Evolutionary conservation across 2,888 invertebrate species (phyloP).

Genomic region (Calameuta filiformis): DNA sequence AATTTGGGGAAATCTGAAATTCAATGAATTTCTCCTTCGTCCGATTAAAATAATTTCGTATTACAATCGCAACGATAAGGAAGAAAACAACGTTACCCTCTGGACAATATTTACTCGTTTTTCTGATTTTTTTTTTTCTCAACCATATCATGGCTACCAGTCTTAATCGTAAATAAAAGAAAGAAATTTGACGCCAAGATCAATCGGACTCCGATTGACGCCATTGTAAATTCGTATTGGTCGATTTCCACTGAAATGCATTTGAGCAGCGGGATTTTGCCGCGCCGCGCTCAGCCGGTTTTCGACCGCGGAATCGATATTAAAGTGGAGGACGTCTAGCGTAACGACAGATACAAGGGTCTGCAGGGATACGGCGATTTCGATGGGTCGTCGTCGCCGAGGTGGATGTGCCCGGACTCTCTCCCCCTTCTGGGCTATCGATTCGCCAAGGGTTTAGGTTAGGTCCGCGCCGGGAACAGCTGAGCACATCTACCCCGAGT

Average conservation of each 20-base stretch:
- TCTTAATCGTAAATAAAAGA: too few relatives aligned
- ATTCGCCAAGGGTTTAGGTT: conserved; percentile 20
- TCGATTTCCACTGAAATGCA: conserved; percentile 56
- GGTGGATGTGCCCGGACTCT: conserved; percentile 19
- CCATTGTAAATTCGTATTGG: conserved; percentile 54
- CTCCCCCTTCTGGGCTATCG: conserved; percentile 25
- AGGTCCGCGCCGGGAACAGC: too few relatives aligned
- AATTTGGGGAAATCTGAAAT: conserved; percentile 6
- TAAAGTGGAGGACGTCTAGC: conserved; percentile 37
- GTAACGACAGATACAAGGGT: conserved; percentile 7
- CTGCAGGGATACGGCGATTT: conserved; percentile 14
- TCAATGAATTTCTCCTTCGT: too few relatives aligned
- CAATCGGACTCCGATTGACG: conserved; percentile 6
- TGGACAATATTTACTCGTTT: background rate
- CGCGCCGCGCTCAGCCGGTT: conserved; percentile 21
- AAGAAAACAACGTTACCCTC: background rate
- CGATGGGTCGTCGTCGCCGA: conserved; percentile 23
- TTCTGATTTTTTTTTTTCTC: too few relatives aligned
- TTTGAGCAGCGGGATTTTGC: conserved; percentile 44
- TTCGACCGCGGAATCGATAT: conserved; percentile 46
- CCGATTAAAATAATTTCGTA: too few relatives aligned
- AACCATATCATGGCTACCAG: too few relatives aligned
- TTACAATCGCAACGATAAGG: too few relatives aligned
- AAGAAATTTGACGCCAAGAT: too few relatives aligned
- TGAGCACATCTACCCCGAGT: too few relatives aligned